Base-by-base conservation (phyloP, 2,113 vertebrate species). In the Lophura nycthemera region DNA sequence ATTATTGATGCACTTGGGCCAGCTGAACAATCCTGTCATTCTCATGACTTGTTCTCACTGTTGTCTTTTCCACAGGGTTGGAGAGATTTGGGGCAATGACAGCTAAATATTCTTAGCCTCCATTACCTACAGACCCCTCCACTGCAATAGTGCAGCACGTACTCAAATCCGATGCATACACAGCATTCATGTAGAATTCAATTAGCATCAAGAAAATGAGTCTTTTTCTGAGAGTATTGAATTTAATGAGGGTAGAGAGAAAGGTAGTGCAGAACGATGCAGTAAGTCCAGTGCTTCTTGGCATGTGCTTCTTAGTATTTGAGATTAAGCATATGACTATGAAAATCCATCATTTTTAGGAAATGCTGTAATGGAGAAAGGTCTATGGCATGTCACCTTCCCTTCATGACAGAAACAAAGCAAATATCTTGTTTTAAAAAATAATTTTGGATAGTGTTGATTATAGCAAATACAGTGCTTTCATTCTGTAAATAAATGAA, bases 381-480 rank as follows among this genome's bases (percentile, higher is more conserved):
- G 7, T 2, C 20, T 32, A 25, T 57, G 30, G 4, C 10, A n/a
- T 43, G 10, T 29, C 8, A 48, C 8, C 27, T 63, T 86, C 15
- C 13, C 7, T 92, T 8, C 4, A 1, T 27, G 5, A 21, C 6
- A 5, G 14, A 80, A 90, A 42, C 8, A 14, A 3, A 30, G 63
- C 8, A 38, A 82, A 42, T 18, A 48, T 1, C 2, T 2, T n/a
- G 3, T 8, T 4, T 54, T 12, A 38, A 43, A 22, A 45, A 66
- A 21, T 25, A 42, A 6, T 3, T 3, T 59, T 78, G 38, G 9
- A 42, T n/a, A 11, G 5, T 72, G 48, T 19, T 52, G 8, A n/a
- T 20, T 61, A 9, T 32, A 54, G n/a, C 0, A 2, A 14, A 4
- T 19, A 74, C 6, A 77, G 2, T 70, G 2, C 1, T 77, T 38